Evolutionary conservation across 2,797 vertebrate genomes (phyloP), one percentile per base, ranked within the genome.

Genomic region (Propithecus perrieri): DNA sequence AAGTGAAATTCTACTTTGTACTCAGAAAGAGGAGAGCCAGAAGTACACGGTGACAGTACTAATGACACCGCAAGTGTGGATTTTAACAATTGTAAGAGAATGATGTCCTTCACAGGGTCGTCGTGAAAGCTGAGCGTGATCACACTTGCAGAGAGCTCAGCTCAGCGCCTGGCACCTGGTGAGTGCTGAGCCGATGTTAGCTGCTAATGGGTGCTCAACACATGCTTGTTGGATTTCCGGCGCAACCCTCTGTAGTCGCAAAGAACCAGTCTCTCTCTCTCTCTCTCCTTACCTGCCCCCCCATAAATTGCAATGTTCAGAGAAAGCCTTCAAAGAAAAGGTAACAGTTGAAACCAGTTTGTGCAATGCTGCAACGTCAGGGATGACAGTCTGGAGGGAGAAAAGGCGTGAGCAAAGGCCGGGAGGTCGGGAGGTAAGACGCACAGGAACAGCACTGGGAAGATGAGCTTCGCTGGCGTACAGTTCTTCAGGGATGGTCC

Each of bases 1-100:
- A 95, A 79, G 63, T 59, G 11, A 97, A 92, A 85, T 84, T 74
- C 61, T 43, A 41, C 67, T 63, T n/a, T 71, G 30, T 55, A 13
- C 48, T 46, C 76, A 10, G 81, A 75, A 86, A 53, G 69, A 81
- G 7, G 87, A 94, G 30, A 91, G 48, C 24, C n/a, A 35, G 41
- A 75, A 84, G 33, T 43, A 26, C 9, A 12, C 24, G 35, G 7
- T 59, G 55, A 59, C 10, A 22, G 50, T 5, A 4, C 72, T 46
- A 24, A 28, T 12, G 87, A 33, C 4, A 43, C 35, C 2, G 7
- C 14, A 35, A 67, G 30, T 2, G 11, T 22, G 15, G 20, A 3
- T 72, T 92, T 85, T 20, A 30, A 53, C 74, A 18, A 59, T 5
- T 12, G 3, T 18, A 14, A n/a, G 50, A 12, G 33, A 53, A 48